A percentile compares a stretch with the other conserved stretches of the same genome.
These are phyloP conservation scores for Callopanchax toddi DNA, from an alignment of 2,113 vertebrate genomes.

Conservation along the genomic window DNA sequence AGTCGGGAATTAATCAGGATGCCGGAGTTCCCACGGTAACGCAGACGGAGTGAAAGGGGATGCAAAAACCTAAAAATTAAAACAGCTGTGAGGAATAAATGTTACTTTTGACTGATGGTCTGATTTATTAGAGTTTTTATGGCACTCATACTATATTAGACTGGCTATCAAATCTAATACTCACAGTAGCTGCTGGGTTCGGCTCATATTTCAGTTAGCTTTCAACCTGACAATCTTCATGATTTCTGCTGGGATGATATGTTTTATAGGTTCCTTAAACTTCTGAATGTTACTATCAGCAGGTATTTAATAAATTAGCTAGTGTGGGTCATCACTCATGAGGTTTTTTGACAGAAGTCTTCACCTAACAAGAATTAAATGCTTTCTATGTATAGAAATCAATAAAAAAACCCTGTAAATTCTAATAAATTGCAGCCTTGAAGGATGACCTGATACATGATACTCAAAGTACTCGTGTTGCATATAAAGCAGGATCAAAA, in stretches of 20 bases:
- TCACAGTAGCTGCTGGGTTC: slow-evolving; percentile 23
- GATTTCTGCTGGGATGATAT: slow-evolving; percentile 59
- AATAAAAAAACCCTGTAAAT: too few relatives aligned
- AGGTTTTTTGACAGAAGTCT: too few relatives aligned
- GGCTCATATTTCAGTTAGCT: slow-evolving; percentile 60
- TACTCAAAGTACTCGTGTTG: neutral
- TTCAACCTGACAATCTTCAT: slow-evolving; percentile 56
- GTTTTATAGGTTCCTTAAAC: slow-evolving; percentile 45
- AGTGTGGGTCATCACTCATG: slow-evolving; percentile 38
- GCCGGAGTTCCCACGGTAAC: slow-evolving; percentile 8
- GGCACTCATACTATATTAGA: slow-evolving; percentile 49
- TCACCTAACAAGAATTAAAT: too few relatives aligned
- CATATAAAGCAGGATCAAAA: slow-evolving; percentile 22
- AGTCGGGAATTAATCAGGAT: slow-evolving; percentile 33
- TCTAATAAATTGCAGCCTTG: neutral
- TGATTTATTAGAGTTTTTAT: slow-evolving; percentile 54
- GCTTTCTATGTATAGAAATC: too few relatives aligned
- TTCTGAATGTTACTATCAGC: slow-evolving; percentile 44
- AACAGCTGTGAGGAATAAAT: slow-evolving; percentile 10
- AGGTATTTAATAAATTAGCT: slow-evolving; percentile 52
- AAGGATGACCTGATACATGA: neutral
- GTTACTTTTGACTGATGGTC: slow-evolving; percentile 28
- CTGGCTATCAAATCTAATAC: slow-evolving; percentile 46
- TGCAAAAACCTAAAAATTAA: neutral
- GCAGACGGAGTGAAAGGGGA: neutral